phyloP scores from a whole-genome alignment of 2,888 invertebrate genomes.

The Acanthosoma haemorrhoidale region DNA sequence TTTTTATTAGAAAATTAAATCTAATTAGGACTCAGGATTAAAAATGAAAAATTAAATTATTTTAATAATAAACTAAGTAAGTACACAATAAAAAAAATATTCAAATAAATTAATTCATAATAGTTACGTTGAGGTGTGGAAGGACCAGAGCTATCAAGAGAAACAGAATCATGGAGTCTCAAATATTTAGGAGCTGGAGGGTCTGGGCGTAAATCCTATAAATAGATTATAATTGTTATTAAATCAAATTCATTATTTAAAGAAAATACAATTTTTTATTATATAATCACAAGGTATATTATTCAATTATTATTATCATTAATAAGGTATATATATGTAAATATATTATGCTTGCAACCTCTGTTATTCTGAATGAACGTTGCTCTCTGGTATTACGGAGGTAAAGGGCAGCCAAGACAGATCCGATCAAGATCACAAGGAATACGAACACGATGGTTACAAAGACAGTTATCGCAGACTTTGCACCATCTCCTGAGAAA shows the following conservation, averaged over 20 bases:
- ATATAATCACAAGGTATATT: neutral
- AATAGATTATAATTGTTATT: neutral
- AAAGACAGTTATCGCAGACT: conserved; percentile 2
- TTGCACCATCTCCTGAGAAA: neutral
- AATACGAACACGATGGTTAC: neutral
- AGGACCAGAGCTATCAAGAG: conserved; percentile 20
- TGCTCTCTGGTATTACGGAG: conserved; percentile 4
- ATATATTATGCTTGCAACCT: neutral
- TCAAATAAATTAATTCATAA: neutral
- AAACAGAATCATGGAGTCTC: conserved; percentile 31
- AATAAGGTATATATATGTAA: neutral
- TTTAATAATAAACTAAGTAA: no score
- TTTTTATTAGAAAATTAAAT: no score
- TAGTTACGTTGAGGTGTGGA: conserved; percentile 6
- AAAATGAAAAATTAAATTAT: no score
- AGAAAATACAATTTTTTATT: neutral
- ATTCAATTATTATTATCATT: neutral
- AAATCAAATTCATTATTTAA: neutral
- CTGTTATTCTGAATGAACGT: neutral
- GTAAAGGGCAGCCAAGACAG: neutral
- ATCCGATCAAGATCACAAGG: neutral
- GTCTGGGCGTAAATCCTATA: conserved; percentile 17
- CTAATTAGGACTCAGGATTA: no score
- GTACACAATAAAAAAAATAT: neutral
- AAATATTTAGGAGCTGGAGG: conserved; percentile 32